phyloP scores from a whole-genome alignment of 92 coral and sea anemone genomes.

The Plumapathes pennacea region DNA sequence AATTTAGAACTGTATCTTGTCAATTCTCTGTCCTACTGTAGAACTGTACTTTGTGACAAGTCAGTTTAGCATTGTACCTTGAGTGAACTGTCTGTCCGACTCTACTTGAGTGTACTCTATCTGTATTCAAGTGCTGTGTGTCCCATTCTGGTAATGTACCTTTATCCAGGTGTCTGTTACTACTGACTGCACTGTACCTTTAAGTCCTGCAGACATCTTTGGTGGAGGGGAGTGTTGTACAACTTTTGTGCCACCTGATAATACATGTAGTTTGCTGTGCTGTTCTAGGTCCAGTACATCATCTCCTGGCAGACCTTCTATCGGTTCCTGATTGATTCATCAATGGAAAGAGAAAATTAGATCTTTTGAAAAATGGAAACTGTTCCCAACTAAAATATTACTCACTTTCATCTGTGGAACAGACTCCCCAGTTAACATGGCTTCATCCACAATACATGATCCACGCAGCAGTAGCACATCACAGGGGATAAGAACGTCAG shows the following conservation, averaged over 20 bases:
- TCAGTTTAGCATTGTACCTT: too few relatives aligned
- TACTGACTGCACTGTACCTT: slow-evolving; percentile 45
- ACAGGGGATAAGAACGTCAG: slow-evolving; percentile 90
- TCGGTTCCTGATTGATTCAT: slow-evolving; percentile 62
- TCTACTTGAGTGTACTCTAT: too few relatives aligned
- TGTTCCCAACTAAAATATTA: not conserved
- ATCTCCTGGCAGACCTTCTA: slow-evolving; percentile 64
- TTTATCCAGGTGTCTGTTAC: too few relatives aligned
- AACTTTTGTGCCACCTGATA: slow-evolving; percentile 98
- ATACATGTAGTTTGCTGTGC: slow-evolving; percentile 82
- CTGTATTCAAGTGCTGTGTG: too few relatives aligned
- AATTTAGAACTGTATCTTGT: too few relatives aligned
- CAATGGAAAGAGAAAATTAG: not conserved
- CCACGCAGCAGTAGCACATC: slow-evolving; percentile 90
- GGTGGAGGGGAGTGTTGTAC: slow-evolving; percentile 94
- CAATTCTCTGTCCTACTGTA: too few relatives aligned
- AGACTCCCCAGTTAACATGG: slow-evolving; percentile 99
- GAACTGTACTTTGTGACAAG: too few relatives aligned
- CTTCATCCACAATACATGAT: slow-evolving; percentile 98
- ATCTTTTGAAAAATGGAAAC: not conserved
- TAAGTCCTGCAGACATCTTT: slow-evolving; percentile 82
- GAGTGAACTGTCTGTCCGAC: too few relatives aligned
- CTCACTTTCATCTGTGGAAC: slow-evolving; percentile 99
- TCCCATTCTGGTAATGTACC: too few relatives aligned
- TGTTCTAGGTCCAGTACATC: slow-evolving; percentile 84